Conservation (phyloP, 2,797 vertebrate genomes). For the Pangasius larnaudii region DNA sequence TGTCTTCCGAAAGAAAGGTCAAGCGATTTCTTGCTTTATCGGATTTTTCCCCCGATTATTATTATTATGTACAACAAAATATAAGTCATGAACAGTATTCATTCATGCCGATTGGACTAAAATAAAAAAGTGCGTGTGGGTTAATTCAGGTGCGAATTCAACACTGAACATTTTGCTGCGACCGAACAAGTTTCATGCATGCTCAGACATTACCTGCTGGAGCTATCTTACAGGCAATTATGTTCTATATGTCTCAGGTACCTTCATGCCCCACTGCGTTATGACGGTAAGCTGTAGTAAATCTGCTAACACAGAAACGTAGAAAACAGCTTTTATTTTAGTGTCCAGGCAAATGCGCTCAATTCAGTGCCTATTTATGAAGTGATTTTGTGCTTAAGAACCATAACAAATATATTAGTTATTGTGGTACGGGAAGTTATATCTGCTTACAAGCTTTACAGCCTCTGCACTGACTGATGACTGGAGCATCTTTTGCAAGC, state of each 20-base stretch:
- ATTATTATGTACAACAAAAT: neutral
- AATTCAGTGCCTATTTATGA: neutral
- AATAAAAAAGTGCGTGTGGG: neutral
- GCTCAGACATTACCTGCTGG: neutral
- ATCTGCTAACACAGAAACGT: neutral
- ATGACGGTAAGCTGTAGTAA: neutral
- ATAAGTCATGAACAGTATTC: neutral
- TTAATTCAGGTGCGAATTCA: neutral
- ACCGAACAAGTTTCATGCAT: neutral
- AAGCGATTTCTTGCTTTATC: neutral
- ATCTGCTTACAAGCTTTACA: neutral
- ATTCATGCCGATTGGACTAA: neutral
- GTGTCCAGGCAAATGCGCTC: neutral
- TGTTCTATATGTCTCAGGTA: neutral
- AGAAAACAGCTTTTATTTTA: neutral
- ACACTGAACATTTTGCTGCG: neutral
- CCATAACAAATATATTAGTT: conserved; percentile 3
- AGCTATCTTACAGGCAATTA: neutral
- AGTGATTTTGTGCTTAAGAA: neutral
- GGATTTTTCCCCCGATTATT: neutral
- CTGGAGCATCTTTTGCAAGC: neutral
- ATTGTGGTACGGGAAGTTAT: neutral
- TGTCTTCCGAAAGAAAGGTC: neutral
- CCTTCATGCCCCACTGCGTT: neutral
- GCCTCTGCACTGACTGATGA: conserved; percentile 6